Evolutionary conservation across 2,113 vertebrate species (phyloP).

Genomic region (Thunnus thynnus): DNA sequence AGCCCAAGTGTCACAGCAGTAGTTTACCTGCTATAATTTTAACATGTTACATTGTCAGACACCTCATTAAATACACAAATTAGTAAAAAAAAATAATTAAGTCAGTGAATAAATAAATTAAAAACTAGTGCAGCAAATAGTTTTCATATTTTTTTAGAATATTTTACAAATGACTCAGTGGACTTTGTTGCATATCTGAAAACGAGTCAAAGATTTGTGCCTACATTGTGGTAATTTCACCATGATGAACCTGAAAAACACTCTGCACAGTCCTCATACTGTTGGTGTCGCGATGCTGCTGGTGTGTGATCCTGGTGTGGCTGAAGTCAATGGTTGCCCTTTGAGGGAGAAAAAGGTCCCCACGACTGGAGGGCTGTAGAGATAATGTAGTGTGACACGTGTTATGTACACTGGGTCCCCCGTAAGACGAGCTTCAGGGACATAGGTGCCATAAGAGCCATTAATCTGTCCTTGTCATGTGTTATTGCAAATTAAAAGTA

Average conservation of each 20-base stretch:
- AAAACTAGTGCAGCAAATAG: neutral
- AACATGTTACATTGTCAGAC: slow-evolving; percentile 3
- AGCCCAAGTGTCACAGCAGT: neutral
- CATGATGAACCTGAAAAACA: slow-evolving; percentile 12
- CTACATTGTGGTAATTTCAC: slow-evolving; percentile 7
- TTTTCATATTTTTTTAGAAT: slow-evolving; percentile 7
- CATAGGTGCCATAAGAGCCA: slow-evolving; percentile 88
- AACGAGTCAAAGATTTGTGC: slow-evolving; percentile 22
- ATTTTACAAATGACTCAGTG: slow-evolving; percentile 7
- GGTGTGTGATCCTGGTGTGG: slow-evolving; percentile 50
- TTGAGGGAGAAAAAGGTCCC: slow-evolving; percentile 82
- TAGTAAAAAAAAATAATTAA: neutral
- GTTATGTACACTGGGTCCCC: slow-evolving; percentile 86
- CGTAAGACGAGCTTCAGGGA: slow-evolving; percentile 87
- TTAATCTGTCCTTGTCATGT: slow-evolving; percentile 90
- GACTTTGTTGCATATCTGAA: slow-evolving; percentile 36
- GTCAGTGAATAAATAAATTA: neutral
- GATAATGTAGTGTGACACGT: slow-evolving; percentile 91
- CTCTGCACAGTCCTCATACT: slow-evolving; percentile 8
- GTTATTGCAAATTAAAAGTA: slow-evolving; percentile 99
- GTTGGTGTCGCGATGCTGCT: slow-evolving; percentile 16
- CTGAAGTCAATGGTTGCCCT: slow-evolving; percentile 78
- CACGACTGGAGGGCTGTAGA: slow-evolving; percentile 86
- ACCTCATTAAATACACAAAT: neutral
- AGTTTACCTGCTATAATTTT: neutral